These are phyloP conservation scores for Pygathrix nemaeus DNA, from an alignment of 2,113 vertebrate genomes.

Conservation along the genomic window DNA sequence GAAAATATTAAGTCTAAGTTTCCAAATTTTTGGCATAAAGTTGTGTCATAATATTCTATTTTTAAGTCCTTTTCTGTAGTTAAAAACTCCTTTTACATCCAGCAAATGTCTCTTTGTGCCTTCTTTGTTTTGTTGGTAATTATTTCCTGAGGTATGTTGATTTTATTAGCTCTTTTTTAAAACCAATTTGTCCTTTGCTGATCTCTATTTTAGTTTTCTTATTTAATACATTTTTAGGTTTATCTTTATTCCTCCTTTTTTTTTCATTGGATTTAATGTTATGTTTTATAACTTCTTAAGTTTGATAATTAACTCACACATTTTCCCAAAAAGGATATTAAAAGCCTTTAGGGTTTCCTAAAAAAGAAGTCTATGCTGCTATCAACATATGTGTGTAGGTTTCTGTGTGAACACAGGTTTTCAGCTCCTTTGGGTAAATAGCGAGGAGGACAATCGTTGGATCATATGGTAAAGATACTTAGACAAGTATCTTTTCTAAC, in stretches of 20 bases:
- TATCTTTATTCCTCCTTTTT: background rate
- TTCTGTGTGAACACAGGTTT: no score
- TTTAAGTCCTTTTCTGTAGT: background rate
- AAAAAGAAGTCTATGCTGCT: background rate
- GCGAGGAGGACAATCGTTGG: no score
- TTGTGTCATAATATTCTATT: background rate
- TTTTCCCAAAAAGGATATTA: background rate
- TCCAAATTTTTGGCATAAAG: background rate
- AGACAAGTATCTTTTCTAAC: background rate
- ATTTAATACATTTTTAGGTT: background rate
- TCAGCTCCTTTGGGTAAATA: no score
- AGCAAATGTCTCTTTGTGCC: background rate
- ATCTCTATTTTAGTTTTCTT: background rate
- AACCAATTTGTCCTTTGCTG: background rate
- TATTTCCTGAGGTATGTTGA: background rate
- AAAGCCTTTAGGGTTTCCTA: background rate
- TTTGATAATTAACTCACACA: constrained; percentile 6
- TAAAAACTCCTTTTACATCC: background rate
- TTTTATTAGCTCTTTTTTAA: constrained; percentile 25
- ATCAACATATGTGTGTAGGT: no score
- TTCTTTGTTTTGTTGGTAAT: background rate
- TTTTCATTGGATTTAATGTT: background rate
- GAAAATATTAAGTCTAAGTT: background rate
- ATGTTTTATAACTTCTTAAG: background rate
- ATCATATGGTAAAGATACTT: no score